Evolutionary conservation across 1,140 invertebrate species (phyloP).

Genomic region (Aphaenogaster floridana): DNA sequence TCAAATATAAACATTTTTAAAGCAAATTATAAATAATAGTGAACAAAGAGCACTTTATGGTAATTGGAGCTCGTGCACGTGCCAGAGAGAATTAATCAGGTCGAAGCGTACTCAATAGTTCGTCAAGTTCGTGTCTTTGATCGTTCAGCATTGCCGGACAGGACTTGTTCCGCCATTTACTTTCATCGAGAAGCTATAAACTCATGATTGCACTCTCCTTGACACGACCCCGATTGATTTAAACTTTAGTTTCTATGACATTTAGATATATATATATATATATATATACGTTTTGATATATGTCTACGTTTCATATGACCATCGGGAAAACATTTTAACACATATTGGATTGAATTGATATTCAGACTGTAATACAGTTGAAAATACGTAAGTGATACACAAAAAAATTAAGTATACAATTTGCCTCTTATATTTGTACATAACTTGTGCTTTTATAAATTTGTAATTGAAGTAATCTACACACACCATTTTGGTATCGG

Average conservation of each 20-base stretch:
- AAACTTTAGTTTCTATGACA: constrained; percentile 40
- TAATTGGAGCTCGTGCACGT: constrained; percentile 35
- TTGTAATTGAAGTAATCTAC: background rate
- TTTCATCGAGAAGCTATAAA: constrained; percentile 55
- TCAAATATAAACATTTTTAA: background rate
- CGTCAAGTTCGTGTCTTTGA: constrained; percentile 50
- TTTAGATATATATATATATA: background rate
- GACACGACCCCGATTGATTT: constrained; percentile 48
- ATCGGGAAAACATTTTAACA: background rate
- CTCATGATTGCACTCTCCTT: constrained; percentile 55
- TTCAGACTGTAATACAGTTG: background rate
- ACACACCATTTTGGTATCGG: background rate
- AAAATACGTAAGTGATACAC: background rate
- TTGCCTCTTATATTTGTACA: background rate
- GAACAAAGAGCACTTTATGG: constrained; percentile 24
- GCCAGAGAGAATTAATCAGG: constrained; percentile 49
- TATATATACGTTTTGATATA: background rate
- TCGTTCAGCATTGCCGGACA: constrained; percentile 53
- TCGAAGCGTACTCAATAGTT: constrained; percentile 55
- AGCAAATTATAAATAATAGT: constrained; percentile 30
- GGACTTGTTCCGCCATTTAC: constrained; percentile 50
- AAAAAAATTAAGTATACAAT: background rate
- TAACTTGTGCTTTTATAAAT: background rate
- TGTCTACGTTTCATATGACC: background rate
- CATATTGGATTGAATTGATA: background rate